Percentiles rank a stretch among this genome's conserved stretches.
Conservation (phyloP, 1,140 invertebrate genomes). For the Venturia canescens region DNA sequence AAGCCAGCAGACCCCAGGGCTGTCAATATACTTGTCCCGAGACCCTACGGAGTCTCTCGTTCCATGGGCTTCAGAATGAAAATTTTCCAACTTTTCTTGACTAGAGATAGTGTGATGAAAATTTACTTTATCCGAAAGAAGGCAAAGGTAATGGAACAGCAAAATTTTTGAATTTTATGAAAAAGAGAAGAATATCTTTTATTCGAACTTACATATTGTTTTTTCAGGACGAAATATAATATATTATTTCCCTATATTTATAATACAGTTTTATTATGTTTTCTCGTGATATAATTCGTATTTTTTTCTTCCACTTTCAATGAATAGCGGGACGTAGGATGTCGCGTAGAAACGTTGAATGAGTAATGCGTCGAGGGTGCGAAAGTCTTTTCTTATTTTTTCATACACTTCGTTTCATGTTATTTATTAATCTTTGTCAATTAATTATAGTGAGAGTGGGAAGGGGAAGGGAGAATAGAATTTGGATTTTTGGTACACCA, state of each 20-base stretch:
- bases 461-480: not conserved
- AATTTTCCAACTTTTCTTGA: no score
- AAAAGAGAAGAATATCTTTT: not conserved
- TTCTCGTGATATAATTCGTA: not conserved
- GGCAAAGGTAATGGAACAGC: no score
- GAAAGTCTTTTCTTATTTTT: not conserved
- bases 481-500: slow-evolving; percentile 42
- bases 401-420: not conserved
- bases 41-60: no score
- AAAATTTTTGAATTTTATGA: no score
- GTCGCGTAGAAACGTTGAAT: not conserved
- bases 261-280: slow-evolving; percentile 14
- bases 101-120: no score
- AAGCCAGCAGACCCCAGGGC: no score
- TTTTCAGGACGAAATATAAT: not conserved
- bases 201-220: not conserved
- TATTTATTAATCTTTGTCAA: not conserved
- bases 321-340: not conserved
- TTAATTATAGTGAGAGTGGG: not conserved
- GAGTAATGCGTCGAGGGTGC: not conserved
- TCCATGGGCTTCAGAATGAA: no score
- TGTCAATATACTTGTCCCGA: no score
- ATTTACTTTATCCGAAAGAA: no score
- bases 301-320: not conserved
- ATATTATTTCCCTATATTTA: slow-evolving; percentile 9